Evolutionary conservation across 1,140 invertebrate genomes (phyloP), one percentile per base, ranked within the genome.

Genomic region (Wasmannia auropunctata): DNA sequence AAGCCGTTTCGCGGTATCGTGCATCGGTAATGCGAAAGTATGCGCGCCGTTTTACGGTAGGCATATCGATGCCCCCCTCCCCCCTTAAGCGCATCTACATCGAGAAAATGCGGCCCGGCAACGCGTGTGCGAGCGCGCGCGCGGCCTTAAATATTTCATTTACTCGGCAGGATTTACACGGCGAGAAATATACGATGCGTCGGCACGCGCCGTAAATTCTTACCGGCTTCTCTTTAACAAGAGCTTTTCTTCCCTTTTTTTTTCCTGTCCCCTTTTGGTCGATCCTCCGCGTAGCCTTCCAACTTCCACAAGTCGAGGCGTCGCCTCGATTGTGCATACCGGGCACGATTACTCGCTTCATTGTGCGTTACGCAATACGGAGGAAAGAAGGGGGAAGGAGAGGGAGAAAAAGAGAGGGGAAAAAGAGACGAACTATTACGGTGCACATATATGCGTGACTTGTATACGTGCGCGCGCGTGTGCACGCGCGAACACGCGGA

Each of bases 291-390:
- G 31, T 25, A 70, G 14, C 51, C 51, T 86, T 86, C 46, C 56
- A 49, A n/a, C n/a, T n/a, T n/a, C n/a, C n/a, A n/a, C n/a, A n/a
- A 63, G 31, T 46, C 56, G 51, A 54, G 84, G 54, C 85, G 84
- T 86, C 86, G 87, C 56, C 70, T 85, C 85, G 74, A 89, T 91
- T 84, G 75, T 80, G 84, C 86, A 88, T 85, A 88, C 84, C 79
- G 25, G 28, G 63, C 76, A 75, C 67, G 81, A 87, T 86, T 86
- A 76, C 46, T 56, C 25, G 58, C 46, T 67, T 72, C 43, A 65
- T 70, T 83, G 54, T 51, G 22, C 37, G 62, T 86, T 80, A 86
- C 75, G 46, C 40, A 75, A 79, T 37, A 43, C 63, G 11, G 34
- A 34, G 31, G 25, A 40, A 58, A 16, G 10, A 14, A 34, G 40